A percentile compares a stretch with the other conserved stretches of the same genome.
Evolutionary conservation across 2,113 vertebrate species (phyloP).

Genomic region (Pseudorasbora parva): DNA sequence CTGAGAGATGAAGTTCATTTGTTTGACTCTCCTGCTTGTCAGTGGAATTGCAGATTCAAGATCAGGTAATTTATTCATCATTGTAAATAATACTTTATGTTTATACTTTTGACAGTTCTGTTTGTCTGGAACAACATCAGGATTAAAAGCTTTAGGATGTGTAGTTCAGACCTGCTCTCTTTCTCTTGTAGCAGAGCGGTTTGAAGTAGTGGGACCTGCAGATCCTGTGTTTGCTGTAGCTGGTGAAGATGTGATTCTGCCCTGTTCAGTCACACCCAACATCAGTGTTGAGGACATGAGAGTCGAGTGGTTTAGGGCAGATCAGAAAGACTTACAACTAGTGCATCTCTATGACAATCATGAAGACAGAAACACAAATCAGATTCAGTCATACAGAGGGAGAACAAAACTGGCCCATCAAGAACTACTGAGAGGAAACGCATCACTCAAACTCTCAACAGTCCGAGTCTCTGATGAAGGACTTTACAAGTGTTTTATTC

Average conservation of each 20-base stretch:
- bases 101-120: neutral
- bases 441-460: neutral
- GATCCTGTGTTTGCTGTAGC: neutral
- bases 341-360: conserved; percentile 37
- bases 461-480: conserved; percentile 6
- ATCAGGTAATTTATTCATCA: neutral
- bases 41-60: neutral
- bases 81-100: neutral
- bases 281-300: conserved; percentile 30
- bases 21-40: neutral
- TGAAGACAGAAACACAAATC: neutral
- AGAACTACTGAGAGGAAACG: conserved; percentile 2
- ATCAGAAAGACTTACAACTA: neutral
- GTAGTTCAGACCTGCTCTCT: conserved; percentile 32
- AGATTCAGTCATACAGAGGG: conserved; percentile 35
- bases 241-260: conserved; percentile 41
- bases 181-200: neutral
- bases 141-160: neutral
- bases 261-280: conserved; percentile 38
- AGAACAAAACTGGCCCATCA: conserved; percentile 24
- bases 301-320: conserved; percentile 29
- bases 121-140: neutral
- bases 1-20: neutral
- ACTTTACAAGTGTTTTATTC: conserved; percentile 1
- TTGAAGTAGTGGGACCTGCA: neutral